Percentiles rank a stretch among this genome's conserved stretches.
Evolutionary conservation across 2,113 vertebrate genomes (phyloP).

Genomic region (Gracilinanus agilis): DNA sequence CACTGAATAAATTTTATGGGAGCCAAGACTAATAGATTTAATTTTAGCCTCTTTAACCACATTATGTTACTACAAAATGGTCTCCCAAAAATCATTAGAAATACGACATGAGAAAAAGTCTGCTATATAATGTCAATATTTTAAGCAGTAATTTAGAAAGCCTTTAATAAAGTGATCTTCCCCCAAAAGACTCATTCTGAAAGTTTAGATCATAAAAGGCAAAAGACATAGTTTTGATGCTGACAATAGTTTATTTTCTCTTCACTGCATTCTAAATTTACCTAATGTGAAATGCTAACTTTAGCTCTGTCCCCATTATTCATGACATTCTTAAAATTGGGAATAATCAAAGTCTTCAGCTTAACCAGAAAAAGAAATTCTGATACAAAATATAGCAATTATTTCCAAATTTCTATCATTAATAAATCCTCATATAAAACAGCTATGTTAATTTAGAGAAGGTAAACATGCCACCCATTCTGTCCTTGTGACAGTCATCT

Average conservation of each 20-base stretch:
- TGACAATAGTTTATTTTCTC: slow-evolving; percentile 25
- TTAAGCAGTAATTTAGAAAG: slow-evolving; percentile 42
- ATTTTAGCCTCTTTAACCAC: slow-evolving; percentile 74
- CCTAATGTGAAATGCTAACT: slow-evolving; percentile 18
- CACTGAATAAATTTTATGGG: slow-evolving; percentile 71
- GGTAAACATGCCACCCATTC: background rate
- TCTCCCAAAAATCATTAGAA: slow-evolving; percentile 77
- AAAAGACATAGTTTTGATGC: background rate
- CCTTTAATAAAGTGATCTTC: slow-evolving; percentile 16
- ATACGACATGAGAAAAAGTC: slow-evolving; percentile 69
- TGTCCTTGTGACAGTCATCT: background rate
- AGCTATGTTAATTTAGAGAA: background rate
- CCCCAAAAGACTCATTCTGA: slow-evolving; percentile 17
- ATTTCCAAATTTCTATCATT: background rate
- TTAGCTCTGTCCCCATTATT: background rate
- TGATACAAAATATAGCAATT: background rate
- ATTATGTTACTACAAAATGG: slow-evolving; percentile 75
- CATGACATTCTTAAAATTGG: background rate
- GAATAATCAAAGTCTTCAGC: background rate
- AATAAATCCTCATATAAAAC: background rate
- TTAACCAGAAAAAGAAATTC: background rate
- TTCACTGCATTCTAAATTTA: slow-evolving; percentile 39
- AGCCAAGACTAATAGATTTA: slow-evolving; percentile 79
- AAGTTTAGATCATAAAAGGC: slow-evolving; percentile 53
- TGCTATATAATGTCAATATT: slow-evolving; percentile 34